Conservation (phyloP, 2,797 vertebrate genomes). For the Tympanoctomys barrerae region DNA sequence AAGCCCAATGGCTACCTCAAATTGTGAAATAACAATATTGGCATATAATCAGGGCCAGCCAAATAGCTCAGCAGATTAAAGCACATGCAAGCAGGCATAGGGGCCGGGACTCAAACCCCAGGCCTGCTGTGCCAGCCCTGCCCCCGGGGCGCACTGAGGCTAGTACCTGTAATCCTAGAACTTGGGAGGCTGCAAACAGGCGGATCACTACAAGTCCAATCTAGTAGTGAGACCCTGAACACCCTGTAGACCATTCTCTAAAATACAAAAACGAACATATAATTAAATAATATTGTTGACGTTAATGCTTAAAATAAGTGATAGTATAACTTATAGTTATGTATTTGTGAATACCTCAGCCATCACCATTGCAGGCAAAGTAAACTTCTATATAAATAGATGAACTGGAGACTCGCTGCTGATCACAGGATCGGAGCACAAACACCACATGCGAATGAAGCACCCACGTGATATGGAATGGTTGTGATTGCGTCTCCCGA, state of each 20-base stretch:
- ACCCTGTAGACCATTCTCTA: too few species aligned
- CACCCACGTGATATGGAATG: not conserved
- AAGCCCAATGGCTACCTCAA: not conserved
- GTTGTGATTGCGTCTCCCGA: not conserved
- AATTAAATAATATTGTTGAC: not conserved
- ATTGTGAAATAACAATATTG: not conserved
- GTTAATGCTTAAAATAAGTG: not conserved
- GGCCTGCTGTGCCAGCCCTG: too few species aligned
- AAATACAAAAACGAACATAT: not conserved
- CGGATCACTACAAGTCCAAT: too few species aligned
- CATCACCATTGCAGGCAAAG: not conserved
- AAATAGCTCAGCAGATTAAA: too few species aligned
- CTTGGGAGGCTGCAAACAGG: too few species aligned
- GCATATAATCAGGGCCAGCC: not conserved
- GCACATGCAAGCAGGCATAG: too few species aligned
- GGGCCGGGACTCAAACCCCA: too few species aligned
- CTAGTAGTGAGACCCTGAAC: too few species aligned
- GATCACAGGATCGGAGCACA: not conserved
- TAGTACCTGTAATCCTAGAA: too few species aligned
- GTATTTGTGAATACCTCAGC: not conserved
- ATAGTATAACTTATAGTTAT: not conserved
- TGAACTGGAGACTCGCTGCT: not conserved
- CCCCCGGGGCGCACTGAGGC: too few species aligned
- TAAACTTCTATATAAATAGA: not conserved
- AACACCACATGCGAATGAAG: accelerated